Evolutionary conservation across 2,888 invertebrate species (phyloP), one percentile per base, ranked within the genome.

Genomic region (Plebejus melissa): DNA sequence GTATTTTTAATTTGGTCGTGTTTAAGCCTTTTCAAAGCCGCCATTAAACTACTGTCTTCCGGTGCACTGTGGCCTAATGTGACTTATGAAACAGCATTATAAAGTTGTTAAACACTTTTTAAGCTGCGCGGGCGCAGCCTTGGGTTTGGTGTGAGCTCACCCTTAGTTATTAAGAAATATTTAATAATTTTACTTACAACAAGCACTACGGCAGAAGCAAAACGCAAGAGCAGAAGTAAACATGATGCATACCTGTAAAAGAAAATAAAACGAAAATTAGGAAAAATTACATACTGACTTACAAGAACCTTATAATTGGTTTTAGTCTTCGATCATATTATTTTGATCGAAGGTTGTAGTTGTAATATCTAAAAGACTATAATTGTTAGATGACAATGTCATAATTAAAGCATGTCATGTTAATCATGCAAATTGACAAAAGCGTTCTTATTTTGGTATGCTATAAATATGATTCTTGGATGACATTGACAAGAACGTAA

Each of bases 1-100:
- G 70, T 41, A 41, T 41, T 70, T 70, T 38, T 70, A 70, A 70
- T 70, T 70, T 46, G 46, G 71, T 46, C 50, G 41, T 28, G 9
- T 54, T 54, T 4, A 54, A 13, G 50, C 9, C 9, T 9, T 50
- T 70, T n/a, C n/a, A 38, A 38, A n/a, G 9, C n/a, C 70, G 2
- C 41, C n/a, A 70, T 41, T 70, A 70, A 41, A 38, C 70, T n/a
- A 71, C 22, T 71, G 41, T 46, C 46, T 22, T 46, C 46, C 71
- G 71, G 71, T 50, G 11, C 13, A 22, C 41, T 71, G 50, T 11
- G 46, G 71, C 50, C 46, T 22, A 41, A 28, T n/a, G 69, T 69
- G 36, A 36, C 32, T 69, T 69, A 69, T 69, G 69, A 69, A 69
- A 36, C 69, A 69, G 5, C 13, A 36, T 69, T 32, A 69, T 16